Evolutionary conservation across 2,113 vertebrate genomes (phyloP), one percentile per base, ranked within the genome.

Genomic region (Micromys minutus): DNA sequence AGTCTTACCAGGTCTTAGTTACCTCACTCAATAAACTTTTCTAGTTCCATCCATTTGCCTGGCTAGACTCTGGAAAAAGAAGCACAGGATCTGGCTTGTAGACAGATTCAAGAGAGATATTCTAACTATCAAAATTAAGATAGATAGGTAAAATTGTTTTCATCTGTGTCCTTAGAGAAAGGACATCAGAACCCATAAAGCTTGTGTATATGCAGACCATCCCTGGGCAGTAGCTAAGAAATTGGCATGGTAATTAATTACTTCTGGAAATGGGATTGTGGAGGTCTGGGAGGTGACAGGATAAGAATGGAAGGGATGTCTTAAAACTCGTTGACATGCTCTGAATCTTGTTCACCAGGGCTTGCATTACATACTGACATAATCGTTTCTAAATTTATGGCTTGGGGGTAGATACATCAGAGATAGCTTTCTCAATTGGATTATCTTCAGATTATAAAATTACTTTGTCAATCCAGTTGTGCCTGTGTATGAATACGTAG

Each of bases 361-460:
- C 57, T 86, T 90, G 29, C 80, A 55, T 91, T 93, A 57, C 45
- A 86, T 91, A 87, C 42, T 95, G 61, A 89, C 77, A 88, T 89
- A 76, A 89, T 94, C 39, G 5, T 89, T 91, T 93, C 87, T 57
- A 79, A 84, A 50, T 90, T 10, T 96, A 42, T 90, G 74, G 80
- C 19, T 75, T 94, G 21, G 21, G 24, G 9, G 36, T 92, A 75
- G 63, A 24, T 57, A 95, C 63, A 69, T 22, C 36, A 67, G 39
- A 93, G 80, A 89, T 45, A 22, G 29, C 91, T 97, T 93, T 95
- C 76, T 96, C 76, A 95, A 39, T 59, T 96, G 39, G 36, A 75
- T 88, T 6, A 87, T 86, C 39, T 24, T 91, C 81, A 90, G 50
- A 61, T 88, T 75, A n/a, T 95, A 75, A 92, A 87, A 87, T 88